Conservation (phyloP, 2,113 vertebrate species). For the Salvelinus sp. region DNA sequence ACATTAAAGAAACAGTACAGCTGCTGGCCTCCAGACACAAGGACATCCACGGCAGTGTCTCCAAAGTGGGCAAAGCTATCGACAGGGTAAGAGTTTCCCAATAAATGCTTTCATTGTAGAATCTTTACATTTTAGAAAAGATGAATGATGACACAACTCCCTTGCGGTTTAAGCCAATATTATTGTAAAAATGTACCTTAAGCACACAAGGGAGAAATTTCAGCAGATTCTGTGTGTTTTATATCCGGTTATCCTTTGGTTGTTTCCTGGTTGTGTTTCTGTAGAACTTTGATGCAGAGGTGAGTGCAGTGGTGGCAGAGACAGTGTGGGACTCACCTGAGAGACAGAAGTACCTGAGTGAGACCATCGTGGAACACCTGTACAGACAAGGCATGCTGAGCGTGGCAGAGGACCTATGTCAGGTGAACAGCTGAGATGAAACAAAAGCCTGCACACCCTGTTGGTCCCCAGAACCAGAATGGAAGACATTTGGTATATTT, state of each 20-base stretch:
- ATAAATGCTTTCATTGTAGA: too few species aligned
- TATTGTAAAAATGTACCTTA: too few species aligned
- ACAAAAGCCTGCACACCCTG: not conserved
- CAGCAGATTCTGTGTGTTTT: too few species aligned
- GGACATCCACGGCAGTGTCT: constrained; percentile 89
- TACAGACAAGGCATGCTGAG: constrained; percentile 89
- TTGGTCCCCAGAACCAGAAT: not conserved
- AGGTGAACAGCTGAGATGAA: constrained; percentile 65
- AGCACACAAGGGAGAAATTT: too few species aligned
- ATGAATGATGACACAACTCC: too few species aligned
- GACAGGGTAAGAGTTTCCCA: constrained; percentile 76
- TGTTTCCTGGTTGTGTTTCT: not conserved
- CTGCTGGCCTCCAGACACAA: constrained; percentile 86
- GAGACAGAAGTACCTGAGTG: constrained; percentile 85
- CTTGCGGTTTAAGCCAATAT: too few species aligned
- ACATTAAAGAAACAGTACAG: constrained; percentile 89
- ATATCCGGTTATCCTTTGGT: too few species aligned
- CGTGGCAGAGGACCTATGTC: constrained; percentile 87
- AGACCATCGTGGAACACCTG: constrained; percentile 87
- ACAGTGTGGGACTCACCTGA: constrained; percentile 84
- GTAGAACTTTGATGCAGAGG: constrained; percentile 90
- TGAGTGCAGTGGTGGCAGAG: constrained; percentile 86
- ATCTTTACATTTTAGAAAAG: too few species aligned
- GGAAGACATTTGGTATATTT: not conserved
- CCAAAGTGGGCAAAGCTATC: constrained; percentile 89